Evolutionary conservation across 2,113 vertebrate genomes (phyloP).

Genomic region (Pipra filicauda): DNA sequence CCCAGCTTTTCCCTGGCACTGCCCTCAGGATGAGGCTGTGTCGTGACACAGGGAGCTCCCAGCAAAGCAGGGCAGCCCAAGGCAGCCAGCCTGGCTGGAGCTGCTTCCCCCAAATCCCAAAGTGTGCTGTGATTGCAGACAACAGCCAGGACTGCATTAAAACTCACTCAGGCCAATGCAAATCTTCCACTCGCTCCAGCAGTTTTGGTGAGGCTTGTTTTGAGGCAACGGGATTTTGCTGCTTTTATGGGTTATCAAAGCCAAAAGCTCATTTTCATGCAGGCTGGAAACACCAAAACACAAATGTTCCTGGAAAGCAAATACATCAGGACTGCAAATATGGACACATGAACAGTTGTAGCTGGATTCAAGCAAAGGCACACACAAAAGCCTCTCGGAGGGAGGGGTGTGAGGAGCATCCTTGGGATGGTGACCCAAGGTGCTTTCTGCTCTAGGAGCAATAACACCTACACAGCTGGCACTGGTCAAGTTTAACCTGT

Average conservation of each 20-base stretch:
- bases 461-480: not conserved
- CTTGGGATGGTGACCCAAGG: not conserved
- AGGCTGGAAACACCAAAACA: not conserved
- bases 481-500: accelerated
- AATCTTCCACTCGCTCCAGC: not conserved
- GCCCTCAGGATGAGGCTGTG: not conserved
- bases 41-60: not conserved
- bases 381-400: not conserved
- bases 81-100: not conserved
- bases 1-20: not conserved
- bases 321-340: not conserved
- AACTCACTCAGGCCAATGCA: not conserved
- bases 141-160: not conserved
- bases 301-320: not conserved
- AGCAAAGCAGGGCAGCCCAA: not conserved
- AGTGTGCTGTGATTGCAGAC: not conserved
- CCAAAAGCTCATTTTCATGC: not conserved
- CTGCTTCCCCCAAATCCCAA: not conserved
- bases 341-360: accelerated
- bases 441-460: not conserved
- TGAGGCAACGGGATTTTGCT: not conserved
- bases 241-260: not conserved
- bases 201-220: not conserved
- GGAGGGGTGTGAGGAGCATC: not conserved
- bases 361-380: not conserved